A percentile compares a stretch with the other conserved stretches of the same genome.
These are phyloP conservation scores for Conops quadrifasciatus DNA, from an alignment of 2,888 invertebrate genomes.

Conservation along the genomic window DNA sequence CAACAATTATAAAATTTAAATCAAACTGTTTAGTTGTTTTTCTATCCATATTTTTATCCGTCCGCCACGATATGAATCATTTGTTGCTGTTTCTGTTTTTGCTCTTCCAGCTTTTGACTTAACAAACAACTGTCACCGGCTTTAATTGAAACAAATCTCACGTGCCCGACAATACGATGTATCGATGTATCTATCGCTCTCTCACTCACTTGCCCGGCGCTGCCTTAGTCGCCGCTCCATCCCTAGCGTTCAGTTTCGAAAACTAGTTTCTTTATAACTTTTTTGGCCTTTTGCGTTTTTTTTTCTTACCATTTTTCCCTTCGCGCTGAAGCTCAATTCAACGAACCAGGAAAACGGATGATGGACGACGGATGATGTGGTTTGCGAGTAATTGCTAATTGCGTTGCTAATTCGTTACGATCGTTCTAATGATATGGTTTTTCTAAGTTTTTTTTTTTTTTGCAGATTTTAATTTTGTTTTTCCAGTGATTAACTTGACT, in stretches of 20 bases:
- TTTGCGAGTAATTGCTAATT: slow-evolving; percentile 15
- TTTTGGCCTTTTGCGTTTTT: too few species aligned
- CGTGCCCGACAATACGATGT: slow-evolving; percentile 36
- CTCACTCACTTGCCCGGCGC: background rate
- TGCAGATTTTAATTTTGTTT: background rate
- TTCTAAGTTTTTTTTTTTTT: too few species aligned
- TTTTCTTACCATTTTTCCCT: too few species aligned
- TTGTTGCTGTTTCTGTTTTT: background rate
- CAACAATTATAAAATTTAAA: too few species aligned
- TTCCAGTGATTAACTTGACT: background rate
- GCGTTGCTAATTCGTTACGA: background rate
- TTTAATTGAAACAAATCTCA: slow-evolving; percentile 28
- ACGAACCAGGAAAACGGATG: slow-evolving; percentile 41
- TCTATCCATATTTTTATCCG: too few species aligned
- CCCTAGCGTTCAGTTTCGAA: slow-evolving; percentile 26
- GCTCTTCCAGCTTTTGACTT: background rate
- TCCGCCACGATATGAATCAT: background rate
- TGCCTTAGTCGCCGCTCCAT: background rate
- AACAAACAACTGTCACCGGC: slow-evolving; percentile 2
- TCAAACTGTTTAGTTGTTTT: too few species aligned
- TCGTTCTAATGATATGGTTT: background rate
- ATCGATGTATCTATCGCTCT: background rate
- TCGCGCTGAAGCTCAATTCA: slow-evolving; percentile 20
- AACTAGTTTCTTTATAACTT: slow-evolving; percentile 16
- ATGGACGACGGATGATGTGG: too few species aligned